These are phyloP conservation scores for Corythoichthys intestinalis DNA, from an alignment of 2,113 vertebrate genomes.

Conservation along the genomic window DNA sequence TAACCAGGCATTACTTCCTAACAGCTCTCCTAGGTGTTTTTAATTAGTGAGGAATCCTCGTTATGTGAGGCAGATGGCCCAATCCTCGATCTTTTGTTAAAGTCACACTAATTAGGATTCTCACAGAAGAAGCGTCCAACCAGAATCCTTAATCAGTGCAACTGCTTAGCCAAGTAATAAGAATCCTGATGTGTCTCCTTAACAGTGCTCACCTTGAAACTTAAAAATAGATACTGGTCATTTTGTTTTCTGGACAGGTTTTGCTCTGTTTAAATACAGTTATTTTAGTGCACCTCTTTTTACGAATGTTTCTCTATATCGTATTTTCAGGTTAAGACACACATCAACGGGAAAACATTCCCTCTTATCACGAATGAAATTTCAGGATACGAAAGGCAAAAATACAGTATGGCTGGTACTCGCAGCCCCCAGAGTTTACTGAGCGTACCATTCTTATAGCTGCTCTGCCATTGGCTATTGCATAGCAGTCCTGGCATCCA, in stretches of 20 bases:
- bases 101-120: slow-evolving; percentile 92
- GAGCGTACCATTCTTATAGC: too few species aligned
- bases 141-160: slow-evolving; percentile 79
- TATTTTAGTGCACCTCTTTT: not conserved
- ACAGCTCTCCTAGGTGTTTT: slow-evolving; percentile 78
- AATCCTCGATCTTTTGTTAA: slow-evolving; percentile 81
- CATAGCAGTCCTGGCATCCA: too few species aligned
- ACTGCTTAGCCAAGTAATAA: slow-evolving; percentile 75
- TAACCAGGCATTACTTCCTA: slow-evolving; percentile 73
- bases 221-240: slow-evolving; percentile 54
- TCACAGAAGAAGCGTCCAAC: slow-evolving; percentile 73
- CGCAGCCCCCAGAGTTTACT: too few species aligned
- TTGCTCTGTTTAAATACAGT: not conserved
- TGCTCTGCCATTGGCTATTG: too few species aligned
- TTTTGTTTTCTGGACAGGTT: slow-evolving; percentile 37
- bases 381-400: too few species aligned
- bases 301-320: too few species aligned
- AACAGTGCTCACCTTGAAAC: slow-evolving; percentile 74
- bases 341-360: too few species aligned
- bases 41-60: slow-evolving; percentile 84
- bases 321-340: too few species aligned
- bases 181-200: slow-evolving; percentile 70
- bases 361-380: too few species aligned
- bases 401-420: too few species aligned
- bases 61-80: slow-evolving; percentile 83